A percentile compares a stretch with the other conserved stretches of the same genome.
phyloP scores from a whole-genome alignment of 2,113 vertebrate genomes.

The Dipodomys spectabilis region DNA sequence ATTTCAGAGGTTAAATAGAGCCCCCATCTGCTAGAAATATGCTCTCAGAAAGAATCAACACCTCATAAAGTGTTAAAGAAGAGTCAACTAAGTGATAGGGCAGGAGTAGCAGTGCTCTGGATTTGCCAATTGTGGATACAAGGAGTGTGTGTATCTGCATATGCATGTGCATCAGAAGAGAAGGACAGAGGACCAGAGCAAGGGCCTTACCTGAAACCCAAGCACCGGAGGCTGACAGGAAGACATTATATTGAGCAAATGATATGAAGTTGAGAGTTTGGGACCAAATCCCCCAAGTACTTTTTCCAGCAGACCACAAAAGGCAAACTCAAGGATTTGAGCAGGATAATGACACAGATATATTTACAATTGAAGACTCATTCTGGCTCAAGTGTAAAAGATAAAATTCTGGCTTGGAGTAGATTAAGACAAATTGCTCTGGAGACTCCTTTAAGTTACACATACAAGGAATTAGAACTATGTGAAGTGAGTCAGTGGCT shows the following conservation, averaged over 20 bases:
- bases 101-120: background rate
- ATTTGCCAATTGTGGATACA: background rate
- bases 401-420: background rate
- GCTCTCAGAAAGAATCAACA: background rate
- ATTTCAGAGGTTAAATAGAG: background rate
- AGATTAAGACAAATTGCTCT: background rate
- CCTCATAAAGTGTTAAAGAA: background rate
- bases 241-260: background rate
- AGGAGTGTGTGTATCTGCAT: background rate
- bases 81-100: background rate
- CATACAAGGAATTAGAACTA: background rate
- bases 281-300: background rate
- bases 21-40: background rate
- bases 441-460: background rate
- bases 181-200: background rate
- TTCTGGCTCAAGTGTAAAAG: background rate
- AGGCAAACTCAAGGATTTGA: slow-evolving; percentile 10
- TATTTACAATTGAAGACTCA: background rate
- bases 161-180: background rate
- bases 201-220: background rate
- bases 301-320: background rate
- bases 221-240: background rate
- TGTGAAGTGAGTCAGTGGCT: background rate
- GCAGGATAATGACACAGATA: background rate
- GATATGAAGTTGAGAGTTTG: background rate